Conservation (phyloP, 2,888 invertebrate genomes). For the Eristalis intricaria region DNA sequence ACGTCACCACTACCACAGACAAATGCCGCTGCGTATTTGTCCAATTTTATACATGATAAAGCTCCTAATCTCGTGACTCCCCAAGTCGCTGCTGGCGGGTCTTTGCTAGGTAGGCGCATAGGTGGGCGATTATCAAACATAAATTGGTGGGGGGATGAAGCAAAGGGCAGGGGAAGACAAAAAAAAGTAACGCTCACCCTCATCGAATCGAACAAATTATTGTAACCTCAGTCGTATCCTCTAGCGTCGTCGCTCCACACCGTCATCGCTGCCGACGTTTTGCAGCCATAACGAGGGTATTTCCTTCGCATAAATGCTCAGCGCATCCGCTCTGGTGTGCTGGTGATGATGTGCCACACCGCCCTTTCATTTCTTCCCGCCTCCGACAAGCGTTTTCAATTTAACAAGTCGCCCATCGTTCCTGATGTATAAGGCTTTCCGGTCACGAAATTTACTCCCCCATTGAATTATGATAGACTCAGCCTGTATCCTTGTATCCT, state of each 20-base stretch:
- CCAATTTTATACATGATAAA: constrained; percentile 51
- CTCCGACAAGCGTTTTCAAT: constrained; percentile 42
- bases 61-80: constrained; percentile 37
- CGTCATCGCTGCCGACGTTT: constrained; percentile 3
- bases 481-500: not conserved
- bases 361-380: not conserved
- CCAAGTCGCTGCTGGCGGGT: not conserved
- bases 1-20: constrained; percentile 25
- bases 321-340: constrained; percentile 10
- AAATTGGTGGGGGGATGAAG: constrained; percentile 3
- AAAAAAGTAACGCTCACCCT: not conserved
- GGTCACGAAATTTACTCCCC: constrained; percentile 52
- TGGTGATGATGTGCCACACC: constrained; percentile 4
- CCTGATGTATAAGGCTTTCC: constrained; percentile 41
- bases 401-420: constrained; percentile 42
- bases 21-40: constrained; percentile 37
- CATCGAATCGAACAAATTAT: constrained; percentile 43
- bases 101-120: constrained; percentile 3
- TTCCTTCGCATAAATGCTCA: constrained; percentile 14
- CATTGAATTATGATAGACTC: constrained; percentile 50
- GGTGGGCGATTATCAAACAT: constrained; percentile 46
- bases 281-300: constrained; percentile 2
- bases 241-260: not conserved
- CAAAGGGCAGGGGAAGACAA: too few relatives aligned
- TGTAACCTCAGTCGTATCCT: constrained; percentile 23